These are phyloP conservation scores for Cephus sareptanus DNA, from an alignment of 2,888 invertebrate species.

Conservation along the genomic window DNA sequence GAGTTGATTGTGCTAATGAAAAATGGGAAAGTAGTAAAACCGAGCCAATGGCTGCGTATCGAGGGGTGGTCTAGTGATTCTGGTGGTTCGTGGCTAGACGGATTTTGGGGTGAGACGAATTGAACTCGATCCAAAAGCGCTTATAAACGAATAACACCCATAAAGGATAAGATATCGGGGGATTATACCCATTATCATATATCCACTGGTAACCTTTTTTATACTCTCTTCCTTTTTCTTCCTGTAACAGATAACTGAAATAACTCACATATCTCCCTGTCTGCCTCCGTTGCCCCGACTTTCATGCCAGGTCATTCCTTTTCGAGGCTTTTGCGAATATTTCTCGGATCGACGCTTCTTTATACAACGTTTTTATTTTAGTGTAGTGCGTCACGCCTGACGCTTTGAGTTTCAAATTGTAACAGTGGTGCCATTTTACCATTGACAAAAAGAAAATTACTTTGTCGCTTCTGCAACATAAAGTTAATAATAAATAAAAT, in stretches of 20 bases:
- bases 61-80: constrained; percentile 27
- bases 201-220: constrained; percentile 31
- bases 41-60: constrained; percentile 29
- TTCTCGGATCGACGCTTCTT: not conserved
- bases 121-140: constrained; percentile 55
- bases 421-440: not conserved
- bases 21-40: constrained; percentile 50
- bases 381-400: not conserved
- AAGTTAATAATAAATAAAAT: not conserved
- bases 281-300: not conserved
- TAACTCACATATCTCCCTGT: not conserved
- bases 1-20: constrained; percentile 52
- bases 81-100: constrained; percentile 7
- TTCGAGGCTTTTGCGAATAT: not conserved
- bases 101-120: constrained; percentile 34
- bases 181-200: constrained; percentile 50
- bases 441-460: not conserved
- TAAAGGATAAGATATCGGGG: constrained; percentile 50
- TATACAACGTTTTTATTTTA: not conserved
- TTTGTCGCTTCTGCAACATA: not conserved
- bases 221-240: not conserved
- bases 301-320: not conserved
- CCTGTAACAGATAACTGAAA: not conserved
- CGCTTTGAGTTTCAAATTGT: not conserved
- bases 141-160: constrained; percentile 54